Evolutionary conservation across 2,888 invertebrate genomes (phyloP).

Genomic region (Cheilosia variabilis): DNA sequence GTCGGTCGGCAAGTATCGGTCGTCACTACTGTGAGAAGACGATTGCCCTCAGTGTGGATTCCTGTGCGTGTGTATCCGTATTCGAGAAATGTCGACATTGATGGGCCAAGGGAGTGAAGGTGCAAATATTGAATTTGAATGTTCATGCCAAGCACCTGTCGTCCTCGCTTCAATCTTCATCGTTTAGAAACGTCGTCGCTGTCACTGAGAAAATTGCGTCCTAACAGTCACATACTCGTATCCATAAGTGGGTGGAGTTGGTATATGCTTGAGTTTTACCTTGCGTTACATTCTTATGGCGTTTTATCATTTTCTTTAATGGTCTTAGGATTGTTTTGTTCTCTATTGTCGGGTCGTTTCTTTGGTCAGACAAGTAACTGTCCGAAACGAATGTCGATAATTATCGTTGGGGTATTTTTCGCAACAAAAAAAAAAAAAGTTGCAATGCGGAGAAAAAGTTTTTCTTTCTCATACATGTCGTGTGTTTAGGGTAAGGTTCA

Average conservation of each 20-base stretch:
- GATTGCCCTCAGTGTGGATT: neutral
- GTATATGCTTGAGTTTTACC: neutral
- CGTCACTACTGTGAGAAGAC: neutral
- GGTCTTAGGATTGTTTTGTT: slow-evolving; percentile 5
- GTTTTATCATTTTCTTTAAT: slow-evolving; percentile 20
- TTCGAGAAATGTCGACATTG: slow-evolving; percentile 6
- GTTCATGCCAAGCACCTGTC: slow-evolving; percentile 51
- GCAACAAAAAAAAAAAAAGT: slow-evolving; percentile 1
- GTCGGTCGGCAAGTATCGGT: neutral
- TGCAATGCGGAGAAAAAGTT: neutral
- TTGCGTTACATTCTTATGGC: slow-evolving; percentile 6
- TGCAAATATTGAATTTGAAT: slow-evolving; percentile 63
- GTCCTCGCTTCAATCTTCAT: slow-evolving; percentile 45
- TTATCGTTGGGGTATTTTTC: slow-evolving; percentile 31
- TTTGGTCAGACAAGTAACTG: neutral
- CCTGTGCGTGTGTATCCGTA: neutral
- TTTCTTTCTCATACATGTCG: too few relatives aligned
- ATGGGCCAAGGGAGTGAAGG: slow-evolving; percentile 22
- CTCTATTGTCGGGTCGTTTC: neutral
- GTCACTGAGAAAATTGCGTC: slow-evolving; percentile 23
- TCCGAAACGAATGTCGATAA: slow-evolving; percentile 53
- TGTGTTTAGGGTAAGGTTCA: too few relatives aligned
- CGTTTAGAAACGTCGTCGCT: slow-evolving; percentile 3
- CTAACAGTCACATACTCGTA: neutral
- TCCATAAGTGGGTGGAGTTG: neutral